phyloP scores from a whole-genome alignment of 1,140 invertebrate species.

The Drosophila persimilis region DNA sequence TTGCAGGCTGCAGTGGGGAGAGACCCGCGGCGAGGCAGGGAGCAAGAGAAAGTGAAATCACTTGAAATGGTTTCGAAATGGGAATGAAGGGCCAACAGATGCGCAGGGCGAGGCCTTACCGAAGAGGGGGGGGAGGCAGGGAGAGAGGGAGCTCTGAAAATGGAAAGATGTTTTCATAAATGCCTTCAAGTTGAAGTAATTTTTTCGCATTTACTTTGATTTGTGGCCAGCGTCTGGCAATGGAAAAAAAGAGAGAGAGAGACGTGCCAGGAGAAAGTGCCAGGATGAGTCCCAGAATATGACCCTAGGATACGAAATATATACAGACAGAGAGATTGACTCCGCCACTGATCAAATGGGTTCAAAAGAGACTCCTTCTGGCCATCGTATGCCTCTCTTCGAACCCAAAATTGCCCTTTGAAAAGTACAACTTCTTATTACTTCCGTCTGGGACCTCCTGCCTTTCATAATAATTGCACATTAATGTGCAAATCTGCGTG shows the following conservation, averaged over 20 bases:
- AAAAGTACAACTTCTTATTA: constrained; percentile 50
- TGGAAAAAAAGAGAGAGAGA: neutral
- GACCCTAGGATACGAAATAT: too few species aligned
- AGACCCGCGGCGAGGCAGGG: neutral
- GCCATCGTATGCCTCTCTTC: too few species aligned
- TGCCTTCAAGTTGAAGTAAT: constrained; percentile 7
- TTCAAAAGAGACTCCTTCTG: too few species aligned
- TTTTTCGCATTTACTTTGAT: constrained; percentile 58
- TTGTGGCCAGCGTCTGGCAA: constrained; percentile 33
- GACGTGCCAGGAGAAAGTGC: neutral
- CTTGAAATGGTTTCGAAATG: constrained; percentile 72
- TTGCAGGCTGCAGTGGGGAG: constrained; percentile 23
- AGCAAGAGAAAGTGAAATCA: constrained; percentile 67
- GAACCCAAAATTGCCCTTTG: too few species aligned
- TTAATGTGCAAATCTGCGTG: constrained; percentile 64
- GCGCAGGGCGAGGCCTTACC: constrained; percentile 10
- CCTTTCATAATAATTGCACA: constrained; percentile 56
- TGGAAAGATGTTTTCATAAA: constrained; percentile 39
- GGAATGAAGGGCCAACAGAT: constrained; percentile 74
- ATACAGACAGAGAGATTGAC: too few species aligned
- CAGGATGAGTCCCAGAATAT: too few species aligned
- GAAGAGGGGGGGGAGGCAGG: neutral
- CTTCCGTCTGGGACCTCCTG: constrained; percentile 47
- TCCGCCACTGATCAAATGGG: too few species aligned
- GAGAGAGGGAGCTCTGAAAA: neutral